phyloP scores from a whole-genome alignment of 2,888 invertebrate species.

The Dolomedes plantarius region DNA sequence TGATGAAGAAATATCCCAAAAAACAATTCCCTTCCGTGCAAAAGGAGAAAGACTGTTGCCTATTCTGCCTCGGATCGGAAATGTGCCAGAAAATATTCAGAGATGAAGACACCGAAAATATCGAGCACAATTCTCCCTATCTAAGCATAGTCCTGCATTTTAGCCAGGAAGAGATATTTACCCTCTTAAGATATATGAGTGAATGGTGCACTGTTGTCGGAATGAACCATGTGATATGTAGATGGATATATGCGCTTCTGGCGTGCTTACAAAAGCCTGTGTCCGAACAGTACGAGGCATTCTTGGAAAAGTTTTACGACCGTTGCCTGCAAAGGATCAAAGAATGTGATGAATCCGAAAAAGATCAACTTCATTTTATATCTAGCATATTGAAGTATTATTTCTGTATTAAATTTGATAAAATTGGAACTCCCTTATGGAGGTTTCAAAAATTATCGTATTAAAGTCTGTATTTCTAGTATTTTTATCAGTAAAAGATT shows the following conservation, averaged over 20 bases:
- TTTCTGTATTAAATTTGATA: constrained; percentile 5
- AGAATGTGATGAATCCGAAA: background rate
- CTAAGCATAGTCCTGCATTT: constrained; percentile 15
- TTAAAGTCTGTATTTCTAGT: no score
- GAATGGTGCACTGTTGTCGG: constrained; percentile 11
- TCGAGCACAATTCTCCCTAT: background rate
- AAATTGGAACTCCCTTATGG: background rate
- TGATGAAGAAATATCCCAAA: constrained; percentile 11
- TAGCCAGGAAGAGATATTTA: background rate
- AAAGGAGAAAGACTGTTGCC: background rate
- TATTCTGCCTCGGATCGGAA: constrained; percentile 21
- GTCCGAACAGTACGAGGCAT: background rate
- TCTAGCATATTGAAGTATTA: background rate
- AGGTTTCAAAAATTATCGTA: background rate
- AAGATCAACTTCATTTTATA: background rate
- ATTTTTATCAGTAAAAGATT: no score
- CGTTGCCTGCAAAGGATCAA: background rate
- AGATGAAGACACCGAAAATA: background rate
- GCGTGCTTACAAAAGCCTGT: constrained; percentile 15
- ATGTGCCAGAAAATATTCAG: background rate
- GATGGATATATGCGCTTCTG: constrained; percentile 31
- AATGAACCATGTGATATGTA: background rate
- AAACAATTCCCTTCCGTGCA: background rate
- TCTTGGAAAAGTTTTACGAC: constrained; percentile 21
- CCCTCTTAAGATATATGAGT: background rate